phyloP scores from a whole-genome alignment of 2,797 vertebrate genomes.

The Pampus argenteus region DNA sequence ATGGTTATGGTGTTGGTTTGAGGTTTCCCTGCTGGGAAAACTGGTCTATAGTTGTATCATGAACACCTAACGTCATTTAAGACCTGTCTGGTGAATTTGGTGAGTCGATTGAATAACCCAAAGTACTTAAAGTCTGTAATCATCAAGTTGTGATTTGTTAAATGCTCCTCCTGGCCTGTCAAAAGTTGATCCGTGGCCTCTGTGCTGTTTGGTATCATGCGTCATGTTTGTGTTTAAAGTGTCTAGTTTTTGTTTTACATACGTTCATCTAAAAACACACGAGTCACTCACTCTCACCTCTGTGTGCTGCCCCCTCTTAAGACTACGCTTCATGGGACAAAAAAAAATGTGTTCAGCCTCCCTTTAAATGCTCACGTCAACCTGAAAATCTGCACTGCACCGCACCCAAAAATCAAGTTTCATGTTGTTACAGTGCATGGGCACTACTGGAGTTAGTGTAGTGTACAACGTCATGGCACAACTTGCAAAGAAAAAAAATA shows the following conservation, averaged over 20 bases:
- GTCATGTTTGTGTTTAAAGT: slow-evolving; percentile 73
- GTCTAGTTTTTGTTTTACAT: slow-evolving; percentile 66
- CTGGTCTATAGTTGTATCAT: slow-evolving; percentile 27
- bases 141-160: slow-evolving; percentile 38
- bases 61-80: slow-evolving; percentile 50
- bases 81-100: slow-evolving; percentile 44
- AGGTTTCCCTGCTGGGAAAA: slow-evolving; percentile 57
- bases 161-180: slow-evolving; percentile 41
- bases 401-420: slow-evolving; percentile 41
- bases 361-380: slow-evolving; percentile 33
- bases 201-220: slow-evolving; percentile 60
- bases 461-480: slow-evolving; percentile 49
- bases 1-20: slow-evolving; percentile 52
- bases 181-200: slow-evolving; percentile 41
- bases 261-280: slow-evolving; percentile 62
- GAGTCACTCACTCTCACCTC: slow-evolving; percentile 53
- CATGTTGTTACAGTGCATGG: slow-evolving; percentile 35
- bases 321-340: slow-evolving; percentile 4
- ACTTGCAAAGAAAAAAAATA: no score
- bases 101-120: slow-evolving; percentile 40
- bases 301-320: slow-evolving; percentile 49
- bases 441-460: slow-evolving; percentile 40
- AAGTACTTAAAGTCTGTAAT: slow-evolving; percentile 56
- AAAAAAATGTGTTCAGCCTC: slow-evolving; percentile 20
- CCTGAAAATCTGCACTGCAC: slow-evolving; percentile 41